Evolutionary conservation across 2,888 invertebrate genomes (phyloP).

Genomic region (Poecilus cupreus): DNA sequence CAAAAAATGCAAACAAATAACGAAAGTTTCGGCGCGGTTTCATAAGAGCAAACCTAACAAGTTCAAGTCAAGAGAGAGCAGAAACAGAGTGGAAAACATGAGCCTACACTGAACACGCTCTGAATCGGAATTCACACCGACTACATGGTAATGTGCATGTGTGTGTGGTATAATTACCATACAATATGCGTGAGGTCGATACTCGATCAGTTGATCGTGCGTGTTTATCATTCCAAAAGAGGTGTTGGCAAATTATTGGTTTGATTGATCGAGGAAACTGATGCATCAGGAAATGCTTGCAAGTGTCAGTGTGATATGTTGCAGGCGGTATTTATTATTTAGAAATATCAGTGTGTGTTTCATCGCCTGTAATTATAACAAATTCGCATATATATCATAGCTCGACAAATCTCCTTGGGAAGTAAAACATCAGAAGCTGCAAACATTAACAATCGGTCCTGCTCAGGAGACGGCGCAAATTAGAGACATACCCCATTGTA

Average conservation of each 20-base stretch:
- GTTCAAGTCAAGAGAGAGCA: conserved; percentile 35
- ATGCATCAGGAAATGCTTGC: not conserved
- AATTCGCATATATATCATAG: no score
- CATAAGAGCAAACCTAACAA: conserved; percentile 19
- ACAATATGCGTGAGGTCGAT: conserved; percentile 18
- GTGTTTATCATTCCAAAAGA: not conserved
- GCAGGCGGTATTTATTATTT: not conserved
- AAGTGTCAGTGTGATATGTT: not conserved
- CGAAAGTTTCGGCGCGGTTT: conserved; percentile 18
- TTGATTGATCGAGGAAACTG: not conserved
- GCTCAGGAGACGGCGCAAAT: no score
- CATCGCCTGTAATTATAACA: no score
- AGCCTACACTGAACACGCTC: not conserved
- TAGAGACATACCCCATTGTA: no score
- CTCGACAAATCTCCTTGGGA: no score
- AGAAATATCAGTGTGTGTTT: no score
- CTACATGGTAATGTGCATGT: not conserved
- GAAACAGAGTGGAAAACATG: conserved; percentile 19
- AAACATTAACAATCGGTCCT: no score
- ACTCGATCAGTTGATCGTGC: not conserved
- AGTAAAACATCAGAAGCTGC: no score
- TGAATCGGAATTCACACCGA: conserved; percentile 18
- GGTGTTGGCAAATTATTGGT: not conserved
- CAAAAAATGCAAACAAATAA: conserved; percentile 38
- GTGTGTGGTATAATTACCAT: conserved; percentile 32